These are phyloP conservation scores for Onychorhynchus coronatus DNA, from an alignment of 2,113 vertebrate genomes.

Conservation along the genomic window DNA sequence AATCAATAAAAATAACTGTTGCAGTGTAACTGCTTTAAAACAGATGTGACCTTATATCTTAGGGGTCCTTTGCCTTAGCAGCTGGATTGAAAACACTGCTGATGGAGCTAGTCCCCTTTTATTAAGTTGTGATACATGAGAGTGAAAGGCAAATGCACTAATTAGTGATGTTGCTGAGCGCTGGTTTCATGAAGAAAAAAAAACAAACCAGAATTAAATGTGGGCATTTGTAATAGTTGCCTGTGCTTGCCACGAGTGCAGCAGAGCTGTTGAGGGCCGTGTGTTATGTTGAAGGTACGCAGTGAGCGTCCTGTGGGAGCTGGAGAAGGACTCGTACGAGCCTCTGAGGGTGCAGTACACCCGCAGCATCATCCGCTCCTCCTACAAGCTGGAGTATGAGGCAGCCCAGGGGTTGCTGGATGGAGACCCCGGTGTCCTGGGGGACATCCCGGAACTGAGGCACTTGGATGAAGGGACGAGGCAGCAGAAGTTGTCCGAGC, in stretches of 20 bases:
- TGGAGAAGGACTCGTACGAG: slow-evolving; percentile 77
- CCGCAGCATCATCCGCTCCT: slow-evolving; percentile 85
- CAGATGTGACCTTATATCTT: neutral
- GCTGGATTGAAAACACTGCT: neutral
- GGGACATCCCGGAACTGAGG: slow-evolving; percentile 78
- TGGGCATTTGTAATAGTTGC: neutral
- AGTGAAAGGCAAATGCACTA: neutral
- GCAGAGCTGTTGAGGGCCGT: neutral
- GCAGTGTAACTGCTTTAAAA: neutral
- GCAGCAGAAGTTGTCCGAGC: slow-evolving; percentile 66
- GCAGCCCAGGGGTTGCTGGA: slow-evolving; percentile 87
- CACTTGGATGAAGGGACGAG: slow-evolving; percentile 53
- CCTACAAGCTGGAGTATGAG: slow-evolving; percentile 92
- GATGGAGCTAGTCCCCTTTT: neutral
- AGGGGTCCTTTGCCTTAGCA: neutral
- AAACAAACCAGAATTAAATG: neutral
- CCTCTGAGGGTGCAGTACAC: slow-evolving; percentile 78
- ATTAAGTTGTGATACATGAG: neutral
- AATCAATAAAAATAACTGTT: neutral
- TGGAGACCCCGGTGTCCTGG: slow-evolving; percentile 62
- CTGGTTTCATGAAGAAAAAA: neutral
- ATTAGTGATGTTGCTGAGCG: neutral
- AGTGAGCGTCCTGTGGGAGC: slow-evolving; percentile 90
- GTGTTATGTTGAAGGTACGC: slow-evolving; percentile 82
- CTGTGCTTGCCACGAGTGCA: neutral